A percentile compares a stretch with the other conserved stretches of the same genome.
These are phyloP conservation scores for Dendronephthya gigantea DNA, from an alignment of 64 coral and sea anemone species.

Conservation along the genomic window DNA sequence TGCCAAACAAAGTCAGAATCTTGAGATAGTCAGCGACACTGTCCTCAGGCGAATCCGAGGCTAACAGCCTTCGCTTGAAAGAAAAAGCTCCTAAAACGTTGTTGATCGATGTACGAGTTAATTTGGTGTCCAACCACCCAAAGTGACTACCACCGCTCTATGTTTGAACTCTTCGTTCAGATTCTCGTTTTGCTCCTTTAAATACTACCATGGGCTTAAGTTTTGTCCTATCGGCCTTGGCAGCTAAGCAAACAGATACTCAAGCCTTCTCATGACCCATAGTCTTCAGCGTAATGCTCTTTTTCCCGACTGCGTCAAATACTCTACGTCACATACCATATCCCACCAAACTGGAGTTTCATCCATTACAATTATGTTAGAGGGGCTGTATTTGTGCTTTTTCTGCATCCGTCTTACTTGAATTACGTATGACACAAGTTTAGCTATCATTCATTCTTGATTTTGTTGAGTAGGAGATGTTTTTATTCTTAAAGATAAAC, in stretches of 20 bases:
- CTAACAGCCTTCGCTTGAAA: no score
- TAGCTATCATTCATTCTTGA: not conserved
- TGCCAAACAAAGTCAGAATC: no score
- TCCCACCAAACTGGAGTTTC: not conserved
- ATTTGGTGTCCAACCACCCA: no score
- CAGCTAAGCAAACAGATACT: not conserved
- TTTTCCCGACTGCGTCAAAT: no score
- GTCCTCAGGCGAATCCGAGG: no score
- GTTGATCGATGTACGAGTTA: no score
- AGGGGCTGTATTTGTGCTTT: not conserved
- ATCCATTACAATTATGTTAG: not conserved
- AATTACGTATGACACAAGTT: not conserved
- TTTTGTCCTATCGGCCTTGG: not conserved
- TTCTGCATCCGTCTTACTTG: not conserved
- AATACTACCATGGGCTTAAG: not conserved
- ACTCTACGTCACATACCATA: not conserved
- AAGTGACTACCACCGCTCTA: not conserved
- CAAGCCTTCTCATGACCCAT: not conserved
- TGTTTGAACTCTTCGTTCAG: not conserved
- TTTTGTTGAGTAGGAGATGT: not conserved
- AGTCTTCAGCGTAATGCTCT: not conserved
- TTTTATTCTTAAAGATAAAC: not conserved
- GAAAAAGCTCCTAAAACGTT: no score
- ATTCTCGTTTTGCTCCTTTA: constrained; percentile 9
- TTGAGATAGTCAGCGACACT: no score